Percentiles rank a stretch among this genome's conserved stretches.
Conservation (phyloP, 2,888 invertebrate genomes). For the Lycocerus yunnanus region DNA sequence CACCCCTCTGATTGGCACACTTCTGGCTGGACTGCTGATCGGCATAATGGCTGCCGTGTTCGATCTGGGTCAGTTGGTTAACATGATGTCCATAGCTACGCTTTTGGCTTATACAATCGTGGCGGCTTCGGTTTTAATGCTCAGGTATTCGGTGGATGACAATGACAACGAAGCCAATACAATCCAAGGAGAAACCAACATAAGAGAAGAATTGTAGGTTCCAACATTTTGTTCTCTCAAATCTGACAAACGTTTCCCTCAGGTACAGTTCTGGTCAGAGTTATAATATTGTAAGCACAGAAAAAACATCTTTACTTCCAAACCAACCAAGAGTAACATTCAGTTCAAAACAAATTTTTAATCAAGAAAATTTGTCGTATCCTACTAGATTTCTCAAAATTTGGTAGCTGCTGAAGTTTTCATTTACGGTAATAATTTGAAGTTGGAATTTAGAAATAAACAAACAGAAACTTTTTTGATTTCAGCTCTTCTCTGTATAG, state of each 20-base stretch:
- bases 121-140: conserved; percentile 72
- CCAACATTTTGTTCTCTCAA: background rate
- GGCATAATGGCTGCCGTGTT: conserved; percentile 68
- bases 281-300: background rate
- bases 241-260: background rate
- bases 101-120: conserved; percentile 77
- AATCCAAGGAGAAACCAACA: background rate
- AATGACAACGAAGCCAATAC: too few relatives aligned
- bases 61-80: conserved; percentile 71
- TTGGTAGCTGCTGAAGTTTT: background rate
- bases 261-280: background rate
- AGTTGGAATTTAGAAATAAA: background rate
- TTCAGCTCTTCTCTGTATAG: background rate
- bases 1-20: conserved; percentile 77
- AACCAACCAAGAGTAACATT: background rate
- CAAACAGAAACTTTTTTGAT: background rate
- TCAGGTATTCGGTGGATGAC: conserved; percentile 59
- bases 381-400: background rate
- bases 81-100: conserved; percentile 80
- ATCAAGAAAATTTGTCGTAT: background rate
- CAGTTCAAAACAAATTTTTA: background rate
- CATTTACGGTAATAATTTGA: background rate
- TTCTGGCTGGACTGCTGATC: conserved; percentile 75
- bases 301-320: background rate
- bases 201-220: background rate